Conservation (phyloP, 92 coral and sea anemone species). For the Zoanthus gigantus region DNA sequence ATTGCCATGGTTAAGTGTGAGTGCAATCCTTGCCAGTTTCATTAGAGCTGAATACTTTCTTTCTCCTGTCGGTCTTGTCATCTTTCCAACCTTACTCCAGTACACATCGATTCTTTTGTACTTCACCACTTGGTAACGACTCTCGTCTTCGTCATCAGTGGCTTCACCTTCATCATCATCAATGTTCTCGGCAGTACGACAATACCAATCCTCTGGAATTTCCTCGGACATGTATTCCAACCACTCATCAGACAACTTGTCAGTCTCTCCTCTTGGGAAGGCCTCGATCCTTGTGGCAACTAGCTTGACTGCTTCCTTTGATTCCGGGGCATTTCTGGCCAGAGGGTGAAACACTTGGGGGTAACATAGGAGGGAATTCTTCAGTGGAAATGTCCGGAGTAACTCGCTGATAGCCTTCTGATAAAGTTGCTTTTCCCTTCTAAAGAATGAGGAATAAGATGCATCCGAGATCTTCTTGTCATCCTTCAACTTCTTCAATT, state of each 20-base stretch:
- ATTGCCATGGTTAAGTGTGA: conserved; percentile 53
- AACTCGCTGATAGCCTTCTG: conserved; percentile 55
- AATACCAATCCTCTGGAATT: conserved; percentile 48
- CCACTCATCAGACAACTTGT: too few species aligned
- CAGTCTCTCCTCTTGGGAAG: too few species aligned
- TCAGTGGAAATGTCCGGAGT: conserved; percentile 52
- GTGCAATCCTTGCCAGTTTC: conserved; percentile 52
- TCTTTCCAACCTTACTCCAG: conserved; percentile 51
- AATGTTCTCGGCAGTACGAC: conserved; percentile 54
- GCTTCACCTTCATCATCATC: conserved; percentile 50
- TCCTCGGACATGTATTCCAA: too few species aligned
- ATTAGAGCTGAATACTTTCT: conserved; percentile 48
- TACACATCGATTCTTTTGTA: conserved; percentile 44
- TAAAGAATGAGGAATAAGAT: conserved; percentile 51
- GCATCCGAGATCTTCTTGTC: conserved; percentile 53
- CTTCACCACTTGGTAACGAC: conserved; percentile 50
- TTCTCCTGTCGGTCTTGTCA: conserved; percentile 49
- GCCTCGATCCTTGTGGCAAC: too few species aligned
- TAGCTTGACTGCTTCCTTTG: conserved; percentile 52
- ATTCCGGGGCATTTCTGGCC: conserved; percentile 49
- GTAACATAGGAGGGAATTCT: conserved; percentile 51
- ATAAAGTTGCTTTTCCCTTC: conserved; percentile 48
- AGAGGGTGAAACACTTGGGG: conserved; percentile 53
- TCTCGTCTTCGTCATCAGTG: conserved; percentile 49
- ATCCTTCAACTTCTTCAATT: conserved; percentile 53